Percentiles rank a stretch among this genome's conserved stretches.
Conservation (phyloP, 2,888 invertebrate genomes). For the Tenthredo notha region DNA sequence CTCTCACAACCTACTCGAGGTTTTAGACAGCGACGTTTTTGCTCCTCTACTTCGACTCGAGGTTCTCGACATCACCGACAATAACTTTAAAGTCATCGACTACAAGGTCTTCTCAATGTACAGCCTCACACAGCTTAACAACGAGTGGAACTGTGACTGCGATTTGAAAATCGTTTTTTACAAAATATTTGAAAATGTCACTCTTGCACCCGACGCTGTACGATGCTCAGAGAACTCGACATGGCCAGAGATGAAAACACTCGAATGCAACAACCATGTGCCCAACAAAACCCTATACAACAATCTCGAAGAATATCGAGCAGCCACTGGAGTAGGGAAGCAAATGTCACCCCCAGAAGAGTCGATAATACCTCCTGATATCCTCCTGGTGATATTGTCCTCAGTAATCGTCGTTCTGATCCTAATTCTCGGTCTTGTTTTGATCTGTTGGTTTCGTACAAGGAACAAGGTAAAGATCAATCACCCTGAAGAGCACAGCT, state of each 20-base stretch:
- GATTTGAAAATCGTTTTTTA: slow-evolving; percentile 53
- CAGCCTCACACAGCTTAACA: slow-evolving; percentile 52
- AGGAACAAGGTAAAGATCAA: slow-evolving; percentile 52
- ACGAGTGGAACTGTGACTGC: slow-evolving; percentile 54
- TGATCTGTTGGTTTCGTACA: slow-evolving; percentile 50
- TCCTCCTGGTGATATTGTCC: slow-evolving; percentile 45
- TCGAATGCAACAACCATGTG: slow-evolving; percentile 49
- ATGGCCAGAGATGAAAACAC: slow-evolving; percentile 49
- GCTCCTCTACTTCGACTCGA: slow-evolving; percentile 49
- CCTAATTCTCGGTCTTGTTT: slow-evolving; percentile 26
- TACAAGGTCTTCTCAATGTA: slow-evolving; percentile 55
- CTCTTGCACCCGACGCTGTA: slow-evolving; percentile 48
- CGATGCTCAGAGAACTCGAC: slow-evolving; percentile 46
- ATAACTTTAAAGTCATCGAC: slow-evolving; percentile 54
- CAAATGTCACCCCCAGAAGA: slow-evolving; percentile 44
- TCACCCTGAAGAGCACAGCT: slow-evolving; percentile 53
- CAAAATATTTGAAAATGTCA: slow-evolving; percentile 53
- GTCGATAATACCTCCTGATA: slow-evolving; percentile 41
- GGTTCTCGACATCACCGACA: slow-evolving; percentile 52
- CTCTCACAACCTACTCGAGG: slow-evolving; percentile 51
- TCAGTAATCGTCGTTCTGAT: slow-evolving; percentile 51
- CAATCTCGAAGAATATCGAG: slow-evolving; percentile 52
- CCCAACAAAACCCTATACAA: slow-evolving; percentile 54
- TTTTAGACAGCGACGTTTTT: slow-evolving; percentile 52
- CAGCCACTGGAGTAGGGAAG: slow-evolving; percentile 50